Percentiles rank a stretch among this genome's conserved stretches.
phyloP scores from a whole-genome alignment of 2,797 vertebrate species.

The Echeneis naucrates region DNA sequence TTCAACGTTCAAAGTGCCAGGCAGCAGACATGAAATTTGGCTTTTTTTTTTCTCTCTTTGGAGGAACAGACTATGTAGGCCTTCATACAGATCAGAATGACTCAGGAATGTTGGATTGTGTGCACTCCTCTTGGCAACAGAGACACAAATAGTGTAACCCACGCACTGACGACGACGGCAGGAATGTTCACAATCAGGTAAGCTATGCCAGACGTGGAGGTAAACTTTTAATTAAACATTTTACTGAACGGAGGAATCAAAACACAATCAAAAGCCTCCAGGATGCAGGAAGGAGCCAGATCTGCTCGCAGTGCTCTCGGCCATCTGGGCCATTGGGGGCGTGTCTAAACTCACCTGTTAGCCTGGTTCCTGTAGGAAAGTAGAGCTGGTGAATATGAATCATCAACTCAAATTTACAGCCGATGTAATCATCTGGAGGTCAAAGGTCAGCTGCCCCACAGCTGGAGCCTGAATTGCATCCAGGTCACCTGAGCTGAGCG shows the following conservation, averaged over 20 bases:
- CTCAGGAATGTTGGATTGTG: conserved; percentile 20
- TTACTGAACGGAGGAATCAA: not conserved
- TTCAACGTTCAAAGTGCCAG: not conserved
- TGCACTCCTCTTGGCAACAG: conserved; percentile 12
- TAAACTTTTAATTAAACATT: conserved; percentile 46
- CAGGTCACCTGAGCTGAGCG: conserved; percentile 13
- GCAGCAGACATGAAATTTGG: conserved; percentile 5
- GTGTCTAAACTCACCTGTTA: too few relatives aligned
- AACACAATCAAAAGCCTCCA: too few relatives aligned
- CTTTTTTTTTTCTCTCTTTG: conserved; percentile 33
- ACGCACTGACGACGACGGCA: conserved; percentile 2
- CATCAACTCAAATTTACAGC: too few relatives aligned
- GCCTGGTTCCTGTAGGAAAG: too few relatives aligned
- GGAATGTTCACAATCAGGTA: conserved; percentile 8
- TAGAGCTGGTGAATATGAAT: too few relatives aligned
- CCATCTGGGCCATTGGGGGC: too few relatives aligned
- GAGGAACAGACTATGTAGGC: conserved; percentile 20
- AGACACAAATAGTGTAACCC: conserved; percentile 1
- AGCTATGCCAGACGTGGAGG: not conserved
- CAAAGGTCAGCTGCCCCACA: conserved; percentile 12
- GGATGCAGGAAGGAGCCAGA: too few relatives aligned
- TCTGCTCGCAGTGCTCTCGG: too few relatives aligned
- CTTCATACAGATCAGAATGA: conserved; percentile 30
- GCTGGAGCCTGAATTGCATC: conserved; percentile 17
- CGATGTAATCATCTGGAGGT: not conserved